These are phyloP conservation scores for Drosophila buzzatii DNA, from an alignment of 2,888 invertebrate genomes.

Conservation along the genomic window DNA sequence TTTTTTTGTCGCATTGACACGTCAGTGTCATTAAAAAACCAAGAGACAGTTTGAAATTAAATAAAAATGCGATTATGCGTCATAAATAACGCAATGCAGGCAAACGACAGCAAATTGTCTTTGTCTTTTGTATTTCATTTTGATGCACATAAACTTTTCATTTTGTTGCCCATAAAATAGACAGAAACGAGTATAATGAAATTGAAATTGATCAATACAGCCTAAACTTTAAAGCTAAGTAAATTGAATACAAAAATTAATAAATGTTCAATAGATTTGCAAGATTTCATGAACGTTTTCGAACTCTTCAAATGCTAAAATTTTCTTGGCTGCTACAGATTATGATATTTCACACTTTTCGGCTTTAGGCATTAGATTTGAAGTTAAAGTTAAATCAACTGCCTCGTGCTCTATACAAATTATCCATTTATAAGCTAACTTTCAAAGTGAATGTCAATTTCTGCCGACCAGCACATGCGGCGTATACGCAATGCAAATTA, in stretches of 20 bases:
- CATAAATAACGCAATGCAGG: conserved; percentile 69
- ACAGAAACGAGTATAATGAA: not conserved
- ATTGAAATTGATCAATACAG: not conserved
- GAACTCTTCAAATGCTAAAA: too few relatives aligned
- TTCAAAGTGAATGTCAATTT: conserved; percentile 15
- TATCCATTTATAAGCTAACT: conserved; percentile 21
- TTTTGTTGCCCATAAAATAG: conserved; percentile 11
- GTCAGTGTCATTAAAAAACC: conserved; percentile 70
- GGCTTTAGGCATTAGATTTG: not conserved
- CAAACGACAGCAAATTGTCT: conserved; percentile 37
- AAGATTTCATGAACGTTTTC: too few relatives aligned
- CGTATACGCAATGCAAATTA: conserved; percentile 55
- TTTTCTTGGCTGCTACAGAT: too few relatives aligned
- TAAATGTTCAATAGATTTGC: too few relatives aligned
- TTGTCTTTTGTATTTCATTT: conserved; percentile 14
- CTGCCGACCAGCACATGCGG: conserved; percentile 11
- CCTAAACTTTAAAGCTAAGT: not conserved
- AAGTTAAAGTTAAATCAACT: not conserved
- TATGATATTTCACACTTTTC: conserved; percentile 12
- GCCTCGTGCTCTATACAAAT: not conserved
- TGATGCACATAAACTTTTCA: not conserved
- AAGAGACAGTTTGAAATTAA: conserved; percentile 63
- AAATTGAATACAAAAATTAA: too few relatives aligned
- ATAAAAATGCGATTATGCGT: conserved; percentile 77
- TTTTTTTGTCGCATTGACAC: conserved; percentile 71